Base-by-base conservation (phyloP, 2,113 vertebrate species). In the Brachirus orientalis region DNA sequence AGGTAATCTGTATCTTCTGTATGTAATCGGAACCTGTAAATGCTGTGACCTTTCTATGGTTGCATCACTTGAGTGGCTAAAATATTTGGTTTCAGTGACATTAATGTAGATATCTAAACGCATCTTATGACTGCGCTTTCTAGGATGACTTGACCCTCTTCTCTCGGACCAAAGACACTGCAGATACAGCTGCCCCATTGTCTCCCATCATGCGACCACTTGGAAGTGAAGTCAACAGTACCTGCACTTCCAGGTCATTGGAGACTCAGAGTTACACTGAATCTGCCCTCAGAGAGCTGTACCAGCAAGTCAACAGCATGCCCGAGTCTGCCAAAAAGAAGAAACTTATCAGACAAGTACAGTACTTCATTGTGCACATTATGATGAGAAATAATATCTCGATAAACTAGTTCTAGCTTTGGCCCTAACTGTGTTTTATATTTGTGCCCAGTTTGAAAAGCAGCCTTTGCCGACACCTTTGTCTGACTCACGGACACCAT, bases 251-350 rank as follows among this genome's bases (percentile, higher is more conserved):
- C 47, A 38, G 16, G 6, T 54, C 73, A 7, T 47, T 44, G 10
- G 92, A 94, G 62, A 91, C 89, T 6, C 93, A 95, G 78, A 92
- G 91, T 63, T 94, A 92, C 66, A 99, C 98, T 0, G 95, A 97
- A 63, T 93, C 94, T 64, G 96, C 97, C 0, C 88, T 99, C 54
- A 92, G 69, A 81, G 96, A 99, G 59, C 93, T 99, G 28, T 98
- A 95, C 85, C 92, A 92, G 28, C 97, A 99, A 0, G 96, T 99
- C 80, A 94, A 89, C 81, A 94, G 86, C 60, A 95, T 99, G 96
- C 96, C 97, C 0, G 94, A 97, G 43, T 98, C 97, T 2, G 94
- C 96, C 48, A 99, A 98, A 86, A 99, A 99, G 91, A 98, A 98
- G 68, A 96, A 96, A 35, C 93, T 99, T 52, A 95, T 99, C 71